phyloP scores from a whole-genome alignment of 2,888 invertebrate genomes.

The Nudaria mundana region DNA sequence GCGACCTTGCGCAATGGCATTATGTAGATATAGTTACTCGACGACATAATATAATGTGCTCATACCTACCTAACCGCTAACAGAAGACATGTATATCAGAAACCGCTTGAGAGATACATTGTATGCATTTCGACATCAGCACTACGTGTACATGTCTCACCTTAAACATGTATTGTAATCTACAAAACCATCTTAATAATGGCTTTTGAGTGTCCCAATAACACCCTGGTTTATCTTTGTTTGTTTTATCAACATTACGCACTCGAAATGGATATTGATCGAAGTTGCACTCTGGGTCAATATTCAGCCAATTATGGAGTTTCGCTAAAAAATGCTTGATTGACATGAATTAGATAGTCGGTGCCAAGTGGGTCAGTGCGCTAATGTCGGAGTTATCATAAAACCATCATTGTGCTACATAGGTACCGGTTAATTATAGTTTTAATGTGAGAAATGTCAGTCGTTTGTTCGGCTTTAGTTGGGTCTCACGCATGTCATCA shows the following conservation, averaged over 20 bases:
- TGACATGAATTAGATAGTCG: conserved; percentile 52
- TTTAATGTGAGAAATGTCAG: conserved; percentile 43
- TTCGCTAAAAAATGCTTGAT: conserved; percentile 60
- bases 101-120: conserved; percentile 67
- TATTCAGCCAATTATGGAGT: no score
- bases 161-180: conserved; percentile 45
- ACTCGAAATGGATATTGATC: no score
- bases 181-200: no score
- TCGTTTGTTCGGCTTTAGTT: conserved; percentile 30
- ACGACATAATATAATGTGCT: no score
- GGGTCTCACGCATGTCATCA: conserved; percentile 59
- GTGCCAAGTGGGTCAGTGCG: conserved; percentile 73
- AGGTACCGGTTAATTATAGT: conserved; percentile 49
- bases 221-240: no score
- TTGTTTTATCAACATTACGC: no score
- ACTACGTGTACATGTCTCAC: conserved; percentile 42
- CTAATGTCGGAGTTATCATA: conserved; percentile 72
- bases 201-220: no score
- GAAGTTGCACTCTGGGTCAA: conserved; percentile 11
- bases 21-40: no score
- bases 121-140: conserved; percentile 58
- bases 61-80: conserved; percentile 56
- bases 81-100: conserved; percentile 68
- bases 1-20: conserved; percentile 76
- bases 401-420: conserved; percentile 42